Conservation (phyloP, 2,113 vertebrate species). For the Petrocephalus zakoni region DNA sequence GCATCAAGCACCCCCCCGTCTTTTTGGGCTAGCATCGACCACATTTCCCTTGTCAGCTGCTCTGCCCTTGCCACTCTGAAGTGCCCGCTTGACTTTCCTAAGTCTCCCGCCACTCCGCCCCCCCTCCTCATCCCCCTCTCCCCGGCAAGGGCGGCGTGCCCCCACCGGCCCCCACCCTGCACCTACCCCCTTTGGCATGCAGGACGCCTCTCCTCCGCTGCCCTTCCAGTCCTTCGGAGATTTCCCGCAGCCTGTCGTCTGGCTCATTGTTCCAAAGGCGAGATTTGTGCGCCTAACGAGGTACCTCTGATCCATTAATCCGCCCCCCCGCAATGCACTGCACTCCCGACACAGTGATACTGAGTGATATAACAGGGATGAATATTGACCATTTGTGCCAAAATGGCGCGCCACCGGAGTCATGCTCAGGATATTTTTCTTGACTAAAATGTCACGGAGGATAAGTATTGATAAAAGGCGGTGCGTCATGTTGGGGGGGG, state of each 20-base stretch:
- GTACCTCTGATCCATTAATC: neutral
- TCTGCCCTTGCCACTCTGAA: constrained; percentile 65
- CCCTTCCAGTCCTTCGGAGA: constrained; percentile 28
- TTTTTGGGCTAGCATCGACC: constrained; percentile 58
- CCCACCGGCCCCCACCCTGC: constrained; percentile 65
- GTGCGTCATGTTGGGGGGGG: neutral
- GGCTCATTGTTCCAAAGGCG: constrained; percentile 9
- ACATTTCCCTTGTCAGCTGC: constrained; percentile 71
- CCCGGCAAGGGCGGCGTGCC: constrained; percentile 65
- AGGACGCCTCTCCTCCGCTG: constrained; percentile 54
- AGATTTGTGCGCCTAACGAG: constrained; percentile 1
- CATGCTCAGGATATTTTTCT: neutral
- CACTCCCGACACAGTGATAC: neutral
- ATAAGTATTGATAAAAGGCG: neutral
- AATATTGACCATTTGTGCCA: neutral
- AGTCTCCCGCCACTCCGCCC: constrained; percentile 55
- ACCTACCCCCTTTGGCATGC: constrained; percentile 63
- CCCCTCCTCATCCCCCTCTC: constrained; percentile 47
- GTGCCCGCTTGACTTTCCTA: constrained; percentile 74
- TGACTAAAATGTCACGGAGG: neutral
- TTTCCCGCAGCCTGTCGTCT: constrained; percentile 49
- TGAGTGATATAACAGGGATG: neutral
- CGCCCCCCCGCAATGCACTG: neutral
- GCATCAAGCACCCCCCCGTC: constrained; percentile 44
- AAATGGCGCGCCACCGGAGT: neutral